Evolutionary conservation across 1,140 invertebrate species (phyloP).

Genomic region (Laupala kohalensis): DNA sequence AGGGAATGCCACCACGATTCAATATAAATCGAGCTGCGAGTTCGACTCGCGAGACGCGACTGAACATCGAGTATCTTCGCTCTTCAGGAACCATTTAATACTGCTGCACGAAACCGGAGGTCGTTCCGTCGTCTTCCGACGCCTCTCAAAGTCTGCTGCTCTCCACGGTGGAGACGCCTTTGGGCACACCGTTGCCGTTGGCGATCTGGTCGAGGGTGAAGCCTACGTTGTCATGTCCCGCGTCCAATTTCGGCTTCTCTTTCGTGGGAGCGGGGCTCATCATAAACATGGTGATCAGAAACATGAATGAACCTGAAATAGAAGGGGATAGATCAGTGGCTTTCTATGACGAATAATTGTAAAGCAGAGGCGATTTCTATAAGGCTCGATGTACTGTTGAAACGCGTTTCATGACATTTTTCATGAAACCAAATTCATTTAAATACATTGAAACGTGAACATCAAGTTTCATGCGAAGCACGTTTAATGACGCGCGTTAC

Average conservation of each 20-base stretch:
- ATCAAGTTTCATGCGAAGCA: too few relatives aligned
- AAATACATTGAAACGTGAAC: too few relatives aligned
- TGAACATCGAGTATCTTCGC: not conserved
- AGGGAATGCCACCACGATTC: too few relatives aligned
- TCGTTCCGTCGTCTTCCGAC: not conserved
- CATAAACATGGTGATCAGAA: conserved; percentile 53
- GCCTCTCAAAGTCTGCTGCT: conserved; percentile 9
- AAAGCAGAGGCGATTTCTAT: not conserved
- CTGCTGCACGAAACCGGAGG: too few relatives aligned
- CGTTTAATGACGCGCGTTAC: too few relatives aligned
- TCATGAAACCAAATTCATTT: too few relatives aligned
- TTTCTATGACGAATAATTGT: not conserved
- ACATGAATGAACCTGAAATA: conserved; percentile 48
- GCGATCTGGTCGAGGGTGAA: conserved; percentile 9
- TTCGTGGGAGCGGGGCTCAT: conserved; percentile 38
- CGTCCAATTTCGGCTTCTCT: not conserved
- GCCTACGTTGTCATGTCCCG: conserved; percentile 8
- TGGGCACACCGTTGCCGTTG: not conserved
- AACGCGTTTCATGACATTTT: too few relatives aligned
- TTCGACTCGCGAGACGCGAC: not conserved
- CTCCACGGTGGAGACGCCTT: not conserved
- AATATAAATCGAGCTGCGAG: too few relatives aligned
- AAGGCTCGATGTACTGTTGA: too few relatives aligned
- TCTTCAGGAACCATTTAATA: too few relatives aligned
- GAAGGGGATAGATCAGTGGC: not conserved